These are phyloP conservation scores for Perca fluviatilis DNA, from an alignment of 2,113 vertebrate species.

Conservation along the genomic window DNA sequence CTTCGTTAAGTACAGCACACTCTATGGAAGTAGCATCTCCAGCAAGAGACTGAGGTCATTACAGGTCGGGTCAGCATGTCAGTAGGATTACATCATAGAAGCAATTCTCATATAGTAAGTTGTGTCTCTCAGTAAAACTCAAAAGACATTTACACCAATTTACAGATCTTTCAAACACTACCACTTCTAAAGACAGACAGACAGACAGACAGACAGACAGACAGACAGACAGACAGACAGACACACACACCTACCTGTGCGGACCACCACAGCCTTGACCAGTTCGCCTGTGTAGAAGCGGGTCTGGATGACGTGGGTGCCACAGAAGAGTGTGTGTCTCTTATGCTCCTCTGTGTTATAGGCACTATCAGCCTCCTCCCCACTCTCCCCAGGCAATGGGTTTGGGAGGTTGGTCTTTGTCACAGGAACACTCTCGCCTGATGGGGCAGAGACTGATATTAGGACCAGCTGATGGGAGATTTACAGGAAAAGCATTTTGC, in stretches of 20 bases:
- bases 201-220: conserved; percentile 12
- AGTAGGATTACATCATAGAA: background rate
- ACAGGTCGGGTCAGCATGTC: background rate
- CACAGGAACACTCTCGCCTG: conserved; percentile 98
- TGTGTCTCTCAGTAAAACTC: background rate
- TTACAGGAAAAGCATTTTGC: background rate
- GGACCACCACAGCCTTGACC: conserved; percentile 95
- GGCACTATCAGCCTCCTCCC: conserved; percentile 79
- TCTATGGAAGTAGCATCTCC: background rate
- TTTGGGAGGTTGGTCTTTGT: conserved; percentile 98
- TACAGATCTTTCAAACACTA: background rate
- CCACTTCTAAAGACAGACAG: background rate
- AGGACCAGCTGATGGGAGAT: background rate
- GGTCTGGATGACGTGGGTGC: conserved; percentile 96
- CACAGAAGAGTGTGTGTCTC: conserved; percentile 97
- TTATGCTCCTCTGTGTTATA: conserved; percentile 92
- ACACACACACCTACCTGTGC: conserved; percentile 87
- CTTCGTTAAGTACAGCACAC: too few relatives aligned
- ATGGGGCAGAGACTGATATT: background rate
- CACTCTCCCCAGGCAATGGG: conserved; percentile 83
- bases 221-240: conserved; percentile 25
- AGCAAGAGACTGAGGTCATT: background rate
- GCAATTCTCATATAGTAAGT: background rate
- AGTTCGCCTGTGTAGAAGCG: conserved; percentile 96
- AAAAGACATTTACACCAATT: background rate